Percentiles rank a stretch among this genome's conserved stretches.
These are phyloP conservation scores for Drosophila melanosoma DNA, from an alignment of 2,888 invertebrate species.

Conservation along the genomic window DNA sequence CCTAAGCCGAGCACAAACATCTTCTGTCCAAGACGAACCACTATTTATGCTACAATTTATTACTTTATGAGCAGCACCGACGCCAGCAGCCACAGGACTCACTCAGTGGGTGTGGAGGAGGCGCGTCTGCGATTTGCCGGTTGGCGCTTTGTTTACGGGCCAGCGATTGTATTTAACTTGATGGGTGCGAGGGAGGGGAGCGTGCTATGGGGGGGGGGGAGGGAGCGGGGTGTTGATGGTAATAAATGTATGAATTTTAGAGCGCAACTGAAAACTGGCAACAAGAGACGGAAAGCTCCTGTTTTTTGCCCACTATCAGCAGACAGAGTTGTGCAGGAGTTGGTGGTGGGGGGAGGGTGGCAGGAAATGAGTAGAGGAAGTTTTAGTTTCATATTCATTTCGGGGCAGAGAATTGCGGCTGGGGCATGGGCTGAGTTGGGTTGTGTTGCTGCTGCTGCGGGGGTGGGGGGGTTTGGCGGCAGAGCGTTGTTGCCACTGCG, in stretches of 20 bases:
- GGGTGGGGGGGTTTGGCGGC: constrained; percentile 14
- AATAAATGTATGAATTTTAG: constrained; percentile 83
- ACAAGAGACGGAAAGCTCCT: constrained; percentile 64
- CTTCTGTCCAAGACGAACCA: constrained; percentile 67
- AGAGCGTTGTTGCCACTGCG: constrained; percentile 71
- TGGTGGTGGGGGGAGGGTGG: not conserved
- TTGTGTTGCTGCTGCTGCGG: not conserved
- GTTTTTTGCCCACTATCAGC: constrained; percentile 74
- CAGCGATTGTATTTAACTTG: constrained; percentile 80
- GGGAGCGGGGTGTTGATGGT: constrained; percentile 57
- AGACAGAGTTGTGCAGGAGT: not conserved
- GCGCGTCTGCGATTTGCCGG: constrained; percentile 21
- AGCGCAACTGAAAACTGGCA: constrained; percentile 78
- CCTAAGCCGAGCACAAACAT: constrained; percentile 22
- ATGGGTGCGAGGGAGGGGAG: not conserved
- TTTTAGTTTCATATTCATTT: constrained; percentile 80
- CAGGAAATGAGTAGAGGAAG: constrained; percentile 83
- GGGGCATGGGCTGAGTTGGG: not conserved
- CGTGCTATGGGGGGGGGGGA: not conserved
- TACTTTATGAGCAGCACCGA: constrained; percentile 76
- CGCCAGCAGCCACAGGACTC: not conserved
- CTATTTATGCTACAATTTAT: constrained; percentile 82
- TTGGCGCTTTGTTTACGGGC: constrained; percentile 71
- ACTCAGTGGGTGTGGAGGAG: no score
- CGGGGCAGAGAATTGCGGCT: not conserved